These are phyloP conservation scores for Troides oblongomaculatus DNA, from an alignment of 2,888 invertebrate genomes.

Conservation along the genomic window DNA sequence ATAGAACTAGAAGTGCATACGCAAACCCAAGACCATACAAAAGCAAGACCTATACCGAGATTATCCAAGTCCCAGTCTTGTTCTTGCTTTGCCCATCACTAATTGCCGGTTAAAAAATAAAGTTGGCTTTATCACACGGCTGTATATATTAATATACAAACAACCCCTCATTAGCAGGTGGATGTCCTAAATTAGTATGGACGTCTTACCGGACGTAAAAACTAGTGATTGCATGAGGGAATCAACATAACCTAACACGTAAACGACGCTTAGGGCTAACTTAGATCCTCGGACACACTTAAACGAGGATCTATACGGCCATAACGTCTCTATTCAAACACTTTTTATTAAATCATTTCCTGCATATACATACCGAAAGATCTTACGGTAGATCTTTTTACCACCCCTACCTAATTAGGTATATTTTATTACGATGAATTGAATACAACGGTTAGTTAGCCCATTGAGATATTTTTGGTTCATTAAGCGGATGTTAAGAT, in stretches of 20 bases:
- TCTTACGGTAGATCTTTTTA: not conserved
- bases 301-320: constrained; percentile 9
- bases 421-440: constrained; percentile 21
- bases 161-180: constrained; percentile 13
- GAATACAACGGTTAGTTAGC: not conserved
- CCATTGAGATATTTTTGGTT: too few species aligned
- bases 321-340: constrained; percentile 28
- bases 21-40: too few species aligned
- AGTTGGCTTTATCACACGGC: constrained; percentile 2
- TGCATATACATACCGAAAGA: constrained; percentile 11
- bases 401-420: constrained; percentile 9
- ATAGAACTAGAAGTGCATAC: too few species aligned
- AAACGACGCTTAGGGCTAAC: constrained; percentile 14
- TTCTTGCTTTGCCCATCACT: too few species aligned
- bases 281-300: constrained; percentile 15
- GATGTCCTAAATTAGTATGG: constrained; percentile 17
- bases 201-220: constrained; percentile 1
- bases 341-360: constrained; percentile 21
- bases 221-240: not conserved
- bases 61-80: too few species aligned
- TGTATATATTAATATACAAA: constrained; percentile 15
- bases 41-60: too few species aligned
- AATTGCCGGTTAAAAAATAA: not conserved
- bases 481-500: too few species aligned
- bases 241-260: constrained; percentile 11